Base-by-base conservation (phyloP, 2,113 vertebrate genomes). In the Myodes glareolus region DNA sequence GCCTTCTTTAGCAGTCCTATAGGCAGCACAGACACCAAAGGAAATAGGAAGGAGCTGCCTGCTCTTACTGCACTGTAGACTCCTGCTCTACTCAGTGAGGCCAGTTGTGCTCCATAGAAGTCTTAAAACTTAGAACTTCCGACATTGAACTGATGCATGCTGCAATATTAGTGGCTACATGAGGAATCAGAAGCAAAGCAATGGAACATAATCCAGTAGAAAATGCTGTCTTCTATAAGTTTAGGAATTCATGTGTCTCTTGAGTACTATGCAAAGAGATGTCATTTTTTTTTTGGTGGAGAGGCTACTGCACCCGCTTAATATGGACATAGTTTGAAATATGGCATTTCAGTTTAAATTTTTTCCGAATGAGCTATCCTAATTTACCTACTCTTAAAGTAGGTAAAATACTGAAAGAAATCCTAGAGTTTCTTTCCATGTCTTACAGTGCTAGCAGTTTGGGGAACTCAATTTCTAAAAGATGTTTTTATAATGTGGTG, bases 391-490 rank as follows among this genome's bases (percentile, higher is more conserved):
- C 7, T 84, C 73, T 70, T 93, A 33, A 36, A 91, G 65, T 33
- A 76, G 27, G 33, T 73, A 65, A 91, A 96, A 80, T 96, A 91
- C 80, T 31, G 63, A 97, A 31, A 91, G 85, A 95, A 90, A 31
- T 77, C 81, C 94, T 81, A 16, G 84, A 31, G 8, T 70, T 93
- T 82, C 31, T 77, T 33, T 27, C 17, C n/a, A 21, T 91, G 33
- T 96, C 86, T 97, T 95, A 97, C 39, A 88, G 76, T 80, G 72
- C 65, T 89, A 94, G 72, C 63, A 42, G 91, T 92, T 93, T 93
- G 93, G 65, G 91, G 72, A 81, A 81, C 29, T 12, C 55, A 70
- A 0, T 95, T 90, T 92, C 23, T 94, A 85, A 95, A 94, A 92
- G 88, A 39, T 55, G 88, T 77, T 95, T 89, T 95, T 17, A 72